These are phyloP conservation scores for Athalia rosae DNA, from an alignment of 2,888 invertebrate genomes.

Conservation along the genomic window DNA sequence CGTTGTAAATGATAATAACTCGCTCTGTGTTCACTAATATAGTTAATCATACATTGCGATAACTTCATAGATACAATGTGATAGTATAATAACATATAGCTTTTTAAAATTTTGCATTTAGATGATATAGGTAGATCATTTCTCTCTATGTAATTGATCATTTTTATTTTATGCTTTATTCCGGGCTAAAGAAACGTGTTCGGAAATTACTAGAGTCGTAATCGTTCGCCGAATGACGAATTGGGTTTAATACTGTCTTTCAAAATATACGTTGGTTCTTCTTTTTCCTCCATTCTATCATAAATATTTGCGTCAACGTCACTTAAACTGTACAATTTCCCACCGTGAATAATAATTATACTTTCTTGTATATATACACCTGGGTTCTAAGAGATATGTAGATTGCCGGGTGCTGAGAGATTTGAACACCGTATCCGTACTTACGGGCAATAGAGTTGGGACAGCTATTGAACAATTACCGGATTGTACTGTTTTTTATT, in stretches of 20 bases:
- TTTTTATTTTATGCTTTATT: background rate
- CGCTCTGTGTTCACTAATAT: background rate
- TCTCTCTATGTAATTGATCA: background rate
- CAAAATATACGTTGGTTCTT: no score
- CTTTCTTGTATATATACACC: no score
- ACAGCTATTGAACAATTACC: background rate
- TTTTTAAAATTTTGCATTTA: no score
- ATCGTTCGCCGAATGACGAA: no score
- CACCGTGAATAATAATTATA: no score
- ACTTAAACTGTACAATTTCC: no score
- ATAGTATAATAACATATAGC: constrained; percentile 11
- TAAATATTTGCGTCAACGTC: no score
- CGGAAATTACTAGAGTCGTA: no score
- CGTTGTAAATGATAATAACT: background rate
- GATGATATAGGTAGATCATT: constrained; percentile 22
- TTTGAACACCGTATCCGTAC: background rate
- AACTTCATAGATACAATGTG: constrained; percentile 25
- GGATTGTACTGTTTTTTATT: background rate
- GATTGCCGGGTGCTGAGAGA: background rate
- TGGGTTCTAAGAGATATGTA: no score
- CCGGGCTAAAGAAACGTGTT: no score
- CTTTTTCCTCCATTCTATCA: no score
- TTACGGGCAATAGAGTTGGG: background rate
- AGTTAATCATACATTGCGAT: background rate
- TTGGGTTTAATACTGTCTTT: no score